Conservation (phyloP, 1,140 invertebrate genomes). For the Melanaphis sacchari region DNA sequence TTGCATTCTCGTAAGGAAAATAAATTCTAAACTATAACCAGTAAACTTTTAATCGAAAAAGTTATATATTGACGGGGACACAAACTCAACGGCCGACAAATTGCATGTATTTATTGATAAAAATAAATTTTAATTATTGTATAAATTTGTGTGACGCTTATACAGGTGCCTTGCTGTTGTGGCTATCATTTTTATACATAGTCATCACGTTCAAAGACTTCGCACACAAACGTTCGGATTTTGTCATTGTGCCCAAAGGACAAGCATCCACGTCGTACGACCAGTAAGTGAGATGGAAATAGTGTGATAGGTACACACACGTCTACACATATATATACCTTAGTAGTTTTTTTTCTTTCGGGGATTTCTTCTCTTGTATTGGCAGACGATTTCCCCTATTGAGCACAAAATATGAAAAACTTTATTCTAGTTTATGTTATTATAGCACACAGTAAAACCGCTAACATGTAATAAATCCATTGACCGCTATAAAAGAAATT, state of each 20-base stretch:
- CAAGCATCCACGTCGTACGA: constrained; percentile 41
- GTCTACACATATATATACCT: background rate
- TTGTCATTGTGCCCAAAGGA: constrained; percentile 8
- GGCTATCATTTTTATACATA: constrained; percentile 31
- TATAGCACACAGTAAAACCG: background rate
- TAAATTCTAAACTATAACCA: background rate
- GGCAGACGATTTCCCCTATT: background rate
- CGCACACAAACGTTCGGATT: constrained; percentile 20
- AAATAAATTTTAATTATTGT: background rate
- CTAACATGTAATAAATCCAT: background rate
- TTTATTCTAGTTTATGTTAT: background rate
- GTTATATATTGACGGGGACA: background rate
- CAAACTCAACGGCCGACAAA: too few relatives aligned
- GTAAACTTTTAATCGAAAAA: background rate
- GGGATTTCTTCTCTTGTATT: background rate
- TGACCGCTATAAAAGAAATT: background rate
- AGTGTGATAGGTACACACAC: background rate
- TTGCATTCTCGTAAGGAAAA: background rate
- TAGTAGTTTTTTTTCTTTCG: background rate
- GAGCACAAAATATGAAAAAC: background rate
- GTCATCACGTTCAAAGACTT: constrained; percentile 46
- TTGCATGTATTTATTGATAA: background rate
- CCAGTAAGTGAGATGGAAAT: background rate
- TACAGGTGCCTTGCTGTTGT: constrained; percentile 17
- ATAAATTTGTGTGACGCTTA: constrained; percentile 35